phyloP scores from a whole-genome alignment of 1,140 invertebrate genomes.

The Apis dorsata region DNA sequence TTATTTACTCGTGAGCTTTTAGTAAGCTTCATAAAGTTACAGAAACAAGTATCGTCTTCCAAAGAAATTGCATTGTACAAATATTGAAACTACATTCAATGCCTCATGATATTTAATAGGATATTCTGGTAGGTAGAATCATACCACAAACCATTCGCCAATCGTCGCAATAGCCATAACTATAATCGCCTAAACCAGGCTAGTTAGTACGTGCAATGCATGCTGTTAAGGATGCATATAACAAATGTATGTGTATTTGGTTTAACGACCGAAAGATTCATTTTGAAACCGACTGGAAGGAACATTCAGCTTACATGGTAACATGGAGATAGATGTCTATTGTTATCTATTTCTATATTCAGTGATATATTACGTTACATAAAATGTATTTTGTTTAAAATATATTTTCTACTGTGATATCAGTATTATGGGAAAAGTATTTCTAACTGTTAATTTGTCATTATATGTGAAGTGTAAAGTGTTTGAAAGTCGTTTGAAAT shows the following conservation, averaged over 20 bases:
- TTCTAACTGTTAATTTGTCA: no score
- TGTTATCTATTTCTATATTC: neutral
- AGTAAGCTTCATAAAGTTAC: neutral
- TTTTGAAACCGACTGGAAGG: constrained; percentile 24
- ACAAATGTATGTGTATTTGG: constrained; percentile 32
- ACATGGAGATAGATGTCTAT: constrained; percentile 43
- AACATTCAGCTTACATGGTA: constrained; percentile 39
- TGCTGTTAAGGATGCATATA: constrained; percentile 34
- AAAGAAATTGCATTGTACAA: neutral
- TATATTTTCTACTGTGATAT: no score
- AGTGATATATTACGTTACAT: no score
- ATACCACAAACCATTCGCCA: constrained; percentile 22
- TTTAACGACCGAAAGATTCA: constrained; percentile 43
- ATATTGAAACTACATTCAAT: neutral
- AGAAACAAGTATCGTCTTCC: neutral
- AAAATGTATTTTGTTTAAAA: neutral
- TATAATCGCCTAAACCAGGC: constrained; percentile 31
- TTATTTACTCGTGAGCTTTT: neutral
- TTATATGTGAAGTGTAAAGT: no score
- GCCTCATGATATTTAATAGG: neutral
- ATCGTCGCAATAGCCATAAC: constrained; percentile 25
- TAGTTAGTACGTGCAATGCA: constrained; percentile 21
- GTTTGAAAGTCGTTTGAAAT: no score
- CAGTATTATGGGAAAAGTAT: no score
- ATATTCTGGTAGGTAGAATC: constrained; percentile 6